These are phyloP conservation scores for Syrrhaptes paradoxus DNA, from an alignment of 2,113 vertebrate species.

Conservation along the genomic window DNA sequence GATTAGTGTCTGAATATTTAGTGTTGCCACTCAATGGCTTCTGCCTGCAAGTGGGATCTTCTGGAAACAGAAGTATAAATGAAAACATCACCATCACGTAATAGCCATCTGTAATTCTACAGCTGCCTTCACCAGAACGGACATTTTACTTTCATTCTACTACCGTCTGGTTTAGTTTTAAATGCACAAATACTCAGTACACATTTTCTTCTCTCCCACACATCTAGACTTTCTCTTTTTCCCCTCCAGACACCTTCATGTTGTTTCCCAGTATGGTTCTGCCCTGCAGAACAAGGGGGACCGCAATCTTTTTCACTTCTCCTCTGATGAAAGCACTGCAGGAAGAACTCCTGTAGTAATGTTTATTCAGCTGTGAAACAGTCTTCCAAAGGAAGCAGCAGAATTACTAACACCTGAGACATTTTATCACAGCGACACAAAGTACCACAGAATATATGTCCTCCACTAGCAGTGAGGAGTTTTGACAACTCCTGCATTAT, in stretches of 20 bases:
- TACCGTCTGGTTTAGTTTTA: not conserved
- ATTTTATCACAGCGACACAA: not conserved
- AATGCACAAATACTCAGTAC: not conserved
- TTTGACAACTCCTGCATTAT: no score
- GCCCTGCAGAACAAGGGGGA: not conserved
- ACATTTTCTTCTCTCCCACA: not conserved
- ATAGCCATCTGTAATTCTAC: not conserved
- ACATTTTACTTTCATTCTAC: not conserved
- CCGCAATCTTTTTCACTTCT: not conserved
- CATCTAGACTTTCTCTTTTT: not conserved
- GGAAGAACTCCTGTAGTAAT: conserved; percentile 6
- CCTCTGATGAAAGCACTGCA: not conserved
- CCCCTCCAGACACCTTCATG: not conserved
- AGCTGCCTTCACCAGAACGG: not conserved
- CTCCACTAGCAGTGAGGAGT: not conserved
- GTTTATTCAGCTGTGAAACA: conserved; percentile 52
- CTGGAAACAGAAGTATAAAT: not conserved
- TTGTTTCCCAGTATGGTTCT: not conserved
- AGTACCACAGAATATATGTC: not conserved
- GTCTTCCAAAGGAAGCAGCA: not conserved
- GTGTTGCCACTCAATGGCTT: not conserved
- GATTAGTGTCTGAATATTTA: not conserved
- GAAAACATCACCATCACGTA: not conserved
- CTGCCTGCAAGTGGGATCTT: not conserved
- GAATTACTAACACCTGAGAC: conserved; percentile 46